These are phyloP conservation scores for Napeogenes inachia DNA, from an alignment of 2,888 invertebrate genomes.

Conservation along the genomic window DNA sequence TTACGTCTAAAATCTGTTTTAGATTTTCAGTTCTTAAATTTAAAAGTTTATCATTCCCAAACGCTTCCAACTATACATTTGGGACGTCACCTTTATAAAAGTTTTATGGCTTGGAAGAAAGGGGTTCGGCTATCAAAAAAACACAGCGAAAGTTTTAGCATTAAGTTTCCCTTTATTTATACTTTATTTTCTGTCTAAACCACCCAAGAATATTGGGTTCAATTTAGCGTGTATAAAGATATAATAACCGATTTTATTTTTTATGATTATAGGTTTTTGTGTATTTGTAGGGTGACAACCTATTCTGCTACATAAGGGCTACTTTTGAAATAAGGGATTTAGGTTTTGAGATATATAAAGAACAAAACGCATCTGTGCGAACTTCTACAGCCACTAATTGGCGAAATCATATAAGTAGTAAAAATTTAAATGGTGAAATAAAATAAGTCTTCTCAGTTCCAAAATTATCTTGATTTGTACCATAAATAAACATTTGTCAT, in stretches of 20 bases:
- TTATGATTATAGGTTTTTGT: too few relatives aligned
- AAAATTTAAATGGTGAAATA: too few relatives aligned
- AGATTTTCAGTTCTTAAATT: conserved; percentile 44
- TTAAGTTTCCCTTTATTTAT: conserved; percentile 47
- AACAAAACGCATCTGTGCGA: too few relatives aligned
- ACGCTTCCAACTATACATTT: conserved; percentile 60
- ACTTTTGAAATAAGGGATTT: too few relatives aligned
- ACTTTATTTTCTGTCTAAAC: conserved; percentile 42
- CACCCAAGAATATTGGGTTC: conserved; percentile 33
- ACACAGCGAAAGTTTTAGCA: conserved; percentile 61
- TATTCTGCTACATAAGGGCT: too few relatives aligned
- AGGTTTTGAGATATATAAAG: too few relatives aligned
- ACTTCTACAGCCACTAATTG: too few relatives aligned
- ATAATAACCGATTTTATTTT: conserved; percentile 13
- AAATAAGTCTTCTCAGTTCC: too few relatives aligned
- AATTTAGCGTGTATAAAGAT: conserved; percentile 29
- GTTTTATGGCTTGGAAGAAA: conserved; percentile 72
- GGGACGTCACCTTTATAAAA: conserved; percentile 67
- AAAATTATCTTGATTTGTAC: too few relatives aligned
- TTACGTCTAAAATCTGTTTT: conserved; percentile 31
- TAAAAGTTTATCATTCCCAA: conserved; percentile 56
- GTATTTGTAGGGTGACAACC: too few relatives aligned
- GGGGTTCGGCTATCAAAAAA: conserved; percentile 64
- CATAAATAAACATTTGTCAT: too few relatives aligned
- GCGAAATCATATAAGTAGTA: too few relatives aligned